These are phyloP conservation scores for Bovichtus variegatus DNA, from an alignment of 2,797 vertebrate species.

Conservation along the genomic window DNA sequence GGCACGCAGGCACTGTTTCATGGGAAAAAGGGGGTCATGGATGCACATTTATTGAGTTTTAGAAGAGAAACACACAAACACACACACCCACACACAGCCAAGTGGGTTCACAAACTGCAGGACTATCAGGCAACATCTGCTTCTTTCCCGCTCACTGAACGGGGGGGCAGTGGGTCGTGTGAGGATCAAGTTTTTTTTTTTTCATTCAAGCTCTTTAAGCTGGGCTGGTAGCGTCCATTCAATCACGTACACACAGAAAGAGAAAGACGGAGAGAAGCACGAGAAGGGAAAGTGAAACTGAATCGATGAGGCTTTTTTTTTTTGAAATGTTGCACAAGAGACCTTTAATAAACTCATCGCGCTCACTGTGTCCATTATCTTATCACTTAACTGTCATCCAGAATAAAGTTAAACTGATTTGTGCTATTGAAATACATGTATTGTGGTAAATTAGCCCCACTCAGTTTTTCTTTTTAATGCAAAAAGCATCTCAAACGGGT, in stretches of 20 bases:
- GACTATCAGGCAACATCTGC: slow-evolving; percentile 22
- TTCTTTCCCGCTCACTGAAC: background rate
- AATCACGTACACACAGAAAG: background rate
- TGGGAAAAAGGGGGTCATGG: slow-evolving; percentile 7
- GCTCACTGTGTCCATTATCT: background rate
- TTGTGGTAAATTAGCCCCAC: background rate
- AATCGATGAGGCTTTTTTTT: background rate
- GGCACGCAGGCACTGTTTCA: slow-evolving; percentile 19
- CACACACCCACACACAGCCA: too few relatives aligned
- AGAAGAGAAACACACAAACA: slow-evolving; percentile 25
- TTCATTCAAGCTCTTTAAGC: background rate
- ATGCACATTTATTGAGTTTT: slow-evolving; percentile 15
- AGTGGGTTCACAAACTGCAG: slow-evolving; percentile 18
- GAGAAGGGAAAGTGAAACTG: background rate
- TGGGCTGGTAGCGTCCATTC: background rate
- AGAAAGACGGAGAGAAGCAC: background rate
- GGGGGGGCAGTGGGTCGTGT: background rate
- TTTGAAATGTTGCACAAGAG: background rate
- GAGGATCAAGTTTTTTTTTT: slow-evolving; percentile 16
- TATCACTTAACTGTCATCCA: slow-evolving; percentile 12
- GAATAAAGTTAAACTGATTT: background rate
- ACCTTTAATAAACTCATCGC: background rate
- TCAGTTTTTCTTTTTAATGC: background rate
- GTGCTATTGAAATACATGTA: background rate
- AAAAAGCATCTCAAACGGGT: background rate